Conservation (phyloP, 2,888 invertebrate species). For the Aproaerema taeniolella region DNA sequence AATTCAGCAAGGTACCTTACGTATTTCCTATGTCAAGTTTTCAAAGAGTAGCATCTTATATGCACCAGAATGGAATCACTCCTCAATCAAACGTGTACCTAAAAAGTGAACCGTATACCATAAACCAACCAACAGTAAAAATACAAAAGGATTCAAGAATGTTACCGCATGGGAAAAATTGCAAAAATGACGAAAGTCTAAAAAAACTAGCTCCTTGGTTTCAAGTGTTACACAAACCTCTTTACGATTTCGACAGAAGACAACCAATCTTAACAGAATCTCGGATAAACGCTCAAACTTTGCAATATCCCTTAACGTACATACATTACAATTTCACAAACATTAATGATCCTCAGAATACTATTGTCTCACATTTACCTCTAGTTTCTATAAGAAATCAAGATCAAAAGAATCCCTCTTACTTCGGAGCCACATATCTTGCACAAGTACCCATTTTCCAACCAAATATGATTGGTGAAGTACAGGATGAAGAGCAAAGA, state of each 20-base stretch:
- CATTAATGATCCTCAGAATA: no score
- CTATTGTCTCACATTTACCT: no score
- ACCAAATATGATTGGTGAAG: conserved; percentile 24
- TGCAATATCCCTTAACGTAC: neutral
- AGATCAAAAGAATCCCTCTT: conserved; percentile 24
- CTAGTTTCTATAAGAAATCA: no score
- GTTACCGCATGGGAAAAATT: neutral
- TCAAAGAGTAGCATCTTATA: conserved; percentile 43
- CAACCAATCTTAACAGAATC: neutral
- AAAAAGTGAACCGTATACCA: no score
- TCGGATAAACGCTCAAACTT: neutral
- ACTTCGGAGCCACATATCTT: conserved; percentile 21
- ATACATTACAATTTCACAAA: neutral
- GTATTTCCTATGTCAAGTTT: conserved; percentile 45
- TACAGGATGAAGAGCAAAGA: conserved; percentile 17
- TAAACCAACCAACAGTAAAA: no score
- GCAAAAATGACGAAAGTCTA: neutral
- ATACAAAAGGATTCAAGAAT: no score
- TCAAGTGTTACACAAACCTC: neutral
- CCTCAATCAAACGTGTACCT: no score
- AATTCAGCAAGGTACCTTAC: conserved; percentile 43
- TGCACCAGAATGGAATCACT: no score
- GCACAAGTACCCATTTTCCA: conserved; percentile 23
- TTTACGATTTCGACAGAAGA: neutral
- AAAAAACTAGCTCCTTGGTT: neutral